A percentile compares a stretch with the other conserved stretches of the same genome.
These are phyloP conservation scores for Melanotaenia boesemani DNA, from an alignment of 2,797 vertebrate species.

Conservation along the genomic window DNA sequence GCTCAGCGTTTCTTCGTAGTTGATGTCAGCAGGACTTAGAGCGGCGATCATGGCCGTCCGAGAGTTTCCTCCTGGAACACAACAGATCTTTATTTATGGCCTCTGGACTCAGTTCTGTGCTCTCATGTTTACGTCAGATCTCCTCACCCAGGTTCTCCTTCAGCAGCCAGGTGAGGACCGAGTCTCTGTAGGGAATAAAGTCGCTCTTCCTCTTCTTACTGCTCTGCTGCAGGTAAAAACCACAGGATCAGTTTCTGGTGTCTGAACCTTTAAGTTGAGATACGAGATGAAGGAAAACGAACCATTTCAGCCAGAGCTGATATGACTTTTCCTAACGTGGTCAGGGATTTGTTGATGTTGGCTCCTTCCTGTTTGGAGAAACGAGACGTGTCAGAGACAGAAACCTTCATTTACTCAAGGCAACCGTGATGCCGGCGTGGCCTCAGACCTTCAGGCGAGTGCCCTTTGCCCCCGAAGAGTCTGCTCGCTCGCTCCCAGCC, in stretches of 20 bases:
- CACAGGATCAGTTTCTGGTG: background rate
- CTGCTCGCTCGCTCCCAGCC: constrained; percentile 90
- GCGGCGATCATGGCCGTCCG: constrained; percentile 94
- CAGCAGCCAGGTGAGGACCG: constrained; percentile 91
- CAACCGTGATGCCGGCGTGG: background rate
- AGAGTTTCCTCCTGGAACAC: constrained; percentile 89
- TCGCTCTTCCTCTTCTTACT: constrained; percentile 90
- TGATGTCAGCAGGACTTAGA: constrained; percentile 92
- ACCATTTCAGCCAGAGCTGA: constrained; percentile 87
- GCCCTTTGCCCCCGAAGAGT: constrained; percentile 91
- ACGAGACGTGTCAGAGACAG: background rate
- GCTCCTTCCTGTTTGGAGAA: constrained; percentile 81
- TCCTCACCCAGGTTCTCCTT: constrained; percentile 90
- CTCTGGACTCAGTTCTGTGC: too few species aligned
- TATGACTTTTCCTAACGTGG: constrained; percentile 86
- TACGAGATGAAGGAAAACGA: background rate
- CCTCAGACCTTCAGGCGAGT: constrained; percentile 88
- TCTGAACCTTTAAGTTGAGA: too few species aligned
- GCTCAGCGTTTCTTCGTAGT: constrained; percentile 93
- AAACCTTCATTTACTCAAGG: background rate
- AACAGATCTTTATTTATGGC: background rate
- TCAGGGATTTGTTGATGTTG: constrained; percentile 87
- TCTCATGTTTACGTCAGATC: background rate
- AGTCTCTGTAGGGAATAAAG: constrained; percentile 92
- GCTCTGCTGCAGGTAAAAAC: constrained; percentile 75